Evolutionary conservation across 1,140 invertebrate species (phyloP).

Genomic region (Araneus ventricosus): DNA sequence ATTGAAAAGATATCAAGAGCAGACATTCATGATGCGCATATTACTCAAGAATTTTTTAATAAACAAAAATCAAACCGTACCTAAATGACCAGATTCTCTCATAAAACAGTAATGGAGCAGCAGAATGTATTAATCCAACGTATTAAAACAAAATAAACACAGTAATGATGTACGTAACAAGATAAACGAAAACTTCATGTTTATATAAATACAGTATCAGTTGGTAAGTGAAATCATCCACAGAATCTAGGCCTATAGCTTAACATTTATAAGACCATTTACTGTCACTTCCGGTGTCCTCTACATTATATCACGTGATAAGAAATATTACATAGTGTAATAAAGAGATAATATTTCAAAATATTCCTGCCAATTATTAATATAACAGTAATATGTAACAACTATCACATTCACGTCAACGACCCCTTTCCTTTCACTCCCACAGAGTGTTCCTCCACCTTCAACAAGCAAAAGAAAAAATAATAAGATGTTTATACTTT

Average conservation of each 20-base stretch:
- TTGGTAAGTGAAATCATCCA: conserved; percentile 64
- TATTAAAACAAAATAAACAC: conserved; percentile 42
- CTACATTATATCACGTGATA: conserved; percentile 74
- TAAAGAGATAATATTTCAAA: neutral
- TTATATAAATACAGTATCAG: conserved; percentile 71
- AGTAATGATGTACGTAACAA: conserved; percentile 23
- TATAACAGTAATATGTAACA: neutral
- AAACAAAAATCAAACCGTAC: conserved; percentile 58
- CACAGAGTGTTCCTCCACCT: conserved; percentile 64
- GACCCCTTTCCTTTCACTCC: conserved; percentile 69
- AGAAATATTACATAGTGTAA: conserved; percentile 42
- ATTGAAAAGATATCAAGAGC: neutral
- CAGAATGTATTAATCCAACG: conserved; percentile 11
- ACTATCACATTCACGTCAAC: conserved; percentile 64
- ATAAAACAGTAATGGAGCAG: conserved; percentile 29
- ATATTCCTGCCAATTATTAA: neutral
- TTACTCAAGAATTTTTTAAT: conserved; percentile 5
- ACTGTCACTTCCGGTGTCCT: conserved; percentile 74
- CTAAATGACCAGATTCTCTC: neutral
- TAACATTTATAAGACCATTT: conserved; percentile 59
- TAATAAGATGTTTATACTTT: conserved; percentile 8
- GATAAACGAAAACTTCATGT: conserved; percentile 74
- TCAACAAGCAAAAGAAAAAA: conserved; percentile 21
- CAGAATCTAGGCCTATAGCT: conserved; percentile 71
- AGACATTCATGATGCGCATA: conserved; percentile 47